These are phyloP conservation scores for Xyliphius kryptos DNA, from an alignment of 2,113 vertebrate genomes.

Conservation along the genomic window DNA sequence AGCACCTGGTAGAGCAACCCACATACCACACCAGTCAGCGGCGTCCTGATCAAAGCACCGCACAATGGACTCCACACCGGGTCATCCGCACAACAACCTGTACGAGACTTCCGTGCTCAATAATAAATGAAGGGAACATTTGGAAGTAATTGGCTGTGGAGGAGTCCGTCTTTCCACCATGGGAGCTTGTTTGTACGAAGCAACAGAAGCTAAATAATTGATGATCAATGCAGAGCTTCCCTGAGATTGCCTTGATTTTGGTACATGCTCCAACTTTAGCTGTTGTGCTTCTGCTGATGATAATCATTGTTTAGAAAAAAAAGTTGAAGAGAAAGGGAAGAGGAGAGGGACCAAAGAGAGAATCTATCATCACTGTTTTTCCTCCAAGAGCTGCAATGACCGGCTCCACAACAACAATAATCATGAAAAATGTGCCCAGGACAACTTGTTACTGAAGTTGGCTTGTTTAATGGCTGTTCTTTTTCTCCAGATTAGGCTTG, in stretches of 20 bases:
- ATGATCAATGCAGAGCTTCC: constrained; percentile 68
- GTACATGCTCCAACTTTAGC: constrained; percentile 42
- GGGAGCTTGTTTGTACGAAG: constrained; percentile 78
- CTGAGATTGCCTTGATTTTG: constrained; percentile 51
- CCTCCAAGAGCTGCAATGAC: constrained; percentile 37
- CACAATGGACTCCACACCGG: constrained; percentile 66
- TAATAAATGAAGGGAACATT: constrained; percentile 85
- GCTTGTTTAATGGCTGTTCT: constrained; percentile 45
- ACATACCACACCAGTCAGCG: constrained; percentile 46
- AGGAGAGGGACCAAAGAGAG: not conserved
- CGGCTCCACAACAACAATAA: constrained; percentile 42
- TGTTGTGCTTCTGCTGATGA: constrained; percentile 42
- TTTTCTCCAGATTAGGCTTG: constrained; percentile 45
- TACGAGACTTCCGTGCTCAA: constrained; percentile 77
- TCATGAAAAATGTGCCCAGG: constrained; percentile 47
- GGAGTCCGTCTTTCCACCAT: constrained; percentile 62
- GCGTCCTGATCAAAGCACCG: constrained; percentile 72
- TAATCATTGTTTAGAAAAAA: constrained; percentile 52
- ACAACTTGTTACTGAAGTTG: constrained; percentile 40
- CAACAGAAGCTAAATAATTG: constrained; percentile 87
- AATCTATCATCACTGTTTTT: constrained; percentile 31
- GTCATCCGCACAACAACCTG: constrained; percentile 73
- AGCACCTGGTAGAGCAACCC: constrained; percentile 45
- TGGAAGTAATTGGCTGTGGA: constrained; percentile 80
- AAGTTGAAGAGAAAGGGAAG: constrained; percentile 6